Evolutionary conservation across 2,797 vertebrate species (phyloP).

Genomic region (Catharus ustulatus): DNA sequence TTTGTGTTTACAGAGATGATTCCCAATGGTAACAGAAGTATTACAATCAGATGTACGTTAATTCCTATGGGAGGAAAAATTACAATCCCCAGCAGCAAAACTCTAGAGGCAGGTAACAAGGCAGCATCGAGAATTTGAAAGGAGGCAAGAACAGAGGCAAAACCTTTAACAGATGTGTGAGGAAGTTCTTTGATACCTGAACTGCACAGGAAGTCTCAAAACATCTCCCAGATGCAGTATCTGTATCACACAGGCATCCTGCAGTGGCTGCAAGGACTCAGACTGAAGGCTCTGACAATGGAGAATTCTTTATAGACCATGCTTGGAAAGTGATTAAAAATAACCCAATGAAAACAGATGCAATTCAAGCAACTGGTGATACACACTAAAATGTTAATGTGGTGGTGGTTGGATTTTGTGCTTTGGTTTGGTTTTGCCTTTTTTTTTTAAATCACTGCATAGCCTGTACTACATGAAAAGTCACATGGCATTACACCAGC

Average conservation of each 20-base stretch:
- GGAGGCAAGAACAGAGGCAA: background rate
- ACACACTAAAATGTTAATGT: background rate
- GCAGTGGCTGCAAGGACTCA: background rate
- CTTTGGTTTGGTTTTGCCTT: background rate
- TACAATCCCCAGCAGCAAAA: background rate
- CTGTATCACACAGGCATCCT: background rate
- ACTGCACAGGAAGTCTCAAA: background rate
- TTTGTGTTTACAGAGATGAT: background rate
- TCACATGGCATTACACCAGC: background rate
- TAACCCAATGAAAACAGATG: background rate
- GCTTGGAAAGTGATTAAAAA: background rate
- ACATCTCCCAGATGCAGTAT: background rate
- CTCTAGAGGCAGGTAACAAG: background rate
- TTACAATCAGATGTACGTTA: background rate
- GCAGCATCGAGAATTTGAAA: background rate
- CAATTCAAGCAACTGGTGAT: background rate
- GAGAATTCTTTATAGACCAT: background rate
- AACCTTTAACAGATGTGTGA: conserved; percentile 16
- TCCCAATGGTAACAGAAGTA: background rate
- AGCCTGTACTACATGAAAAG: background rate
- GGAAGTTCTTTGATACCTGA: conserved; percentile 34
- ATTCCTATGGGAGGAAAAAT: background rate
- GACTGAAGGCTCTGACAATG: background rate
- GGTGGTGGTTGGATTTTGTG: background rate
- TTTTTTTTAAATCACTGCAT: background rate